These are phyloP conservation scores for Paralinhomoeus sp. DNA, from an alignment of 2,888 invertebrate species.

Conservation along the genomic window DNA sequence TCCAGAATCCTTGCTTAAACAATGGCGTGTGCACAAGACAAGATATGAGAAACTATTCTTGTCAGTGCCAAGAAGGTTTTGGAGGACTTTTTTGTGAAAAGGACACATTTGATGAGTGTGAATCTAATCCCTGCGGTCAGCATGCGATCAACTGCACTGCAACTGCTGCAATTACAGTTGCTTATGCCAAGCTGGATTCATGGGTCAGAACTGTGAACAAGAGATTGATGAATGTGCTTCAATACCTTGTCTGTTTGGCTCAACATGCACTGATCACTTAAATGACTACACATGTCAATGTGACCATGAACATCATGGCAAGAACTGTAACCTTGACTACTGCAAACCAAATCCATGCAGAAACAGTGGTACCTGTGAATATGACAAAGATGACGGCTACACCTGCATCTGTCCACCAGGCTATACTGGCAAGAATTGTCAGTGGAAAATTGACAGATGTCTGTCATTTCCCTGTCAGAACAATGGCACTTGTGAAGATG, in stretches of 20 bases:
- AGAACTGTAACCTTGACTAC: not conserved
- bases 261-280: not conserved
- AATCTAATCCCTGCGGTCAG: constrained; percentile 31
- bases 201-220: constrained; percentile 52
- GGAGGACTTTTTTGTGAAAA: too few species aligned
- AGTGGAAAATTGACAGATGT: constrained; percentile 56
- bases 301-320: not conserved
- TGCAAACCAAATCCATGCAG: not conserved
- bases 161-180: constrained; percentile 27
- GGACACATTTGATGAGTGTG: constrained; percentile 50
- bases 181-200: constrained; percentile 35
- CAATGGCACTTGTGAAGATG: constrained; percentile 41
- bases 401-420: not conserved
- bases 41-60: too few species aligned
- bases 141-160: not conserved
- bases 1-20: too few species aligned
- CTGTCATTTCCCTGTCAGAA: constrained; percentile 50
- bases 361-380: not conserved
- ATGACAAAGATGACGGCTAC: not conserved
- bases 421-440: constrained; percentile 34
- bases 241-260: not conserved
- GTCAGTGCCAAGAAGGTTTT: too few species aligned
- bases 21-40: too few species aligned
- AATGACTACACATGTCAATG: not conserved
- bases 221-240: constrained; percentile 29